Conservation (phyloP, 1,140 invertebrate species). For the silkworm (Bombyx mori) region DNA sequence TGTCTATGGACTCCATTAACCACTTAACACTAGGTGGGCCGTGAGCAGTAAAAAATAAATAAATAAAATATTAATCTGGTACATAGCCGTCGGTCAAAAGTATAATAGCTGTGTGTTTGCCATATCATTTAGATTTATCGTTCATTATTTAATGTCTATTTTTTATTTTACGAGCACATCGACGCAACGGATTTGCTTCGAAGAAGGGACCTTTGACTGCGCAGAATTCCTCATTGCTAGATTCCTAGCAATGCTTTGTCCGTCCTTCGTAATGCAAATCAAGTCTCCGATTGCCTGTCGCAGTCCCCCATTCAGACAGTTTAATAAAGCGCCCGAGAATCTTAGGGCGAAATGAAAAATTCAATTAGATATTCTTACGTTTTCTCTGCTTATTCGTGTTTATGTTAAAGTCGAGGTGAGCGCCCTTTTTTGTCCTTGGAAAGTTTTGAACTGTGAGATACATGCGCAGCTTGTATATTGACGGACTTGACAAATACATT, state of each 20-base stretch:
- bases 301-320: conserved; percentile 24
- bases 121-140: no score
- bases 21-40: no score
- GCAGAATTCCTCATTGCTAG: conserved; percentile 18
- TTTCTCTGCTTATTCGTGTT: conserved; percentile 22
- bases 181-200: neutral
- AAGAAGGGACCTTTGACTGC: conserved; percentile 17
- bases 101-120: no score
- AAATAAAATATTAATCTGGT: no score
- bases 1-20: no score
- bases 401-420: conserved; percentile 17
- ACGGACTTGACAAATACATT: no score
- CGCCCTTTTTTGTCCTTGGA: conserved; percentile 6
- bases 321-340: conserved; percentile 31
- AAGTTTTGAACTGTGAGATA: neutral
- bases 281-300: conserved; percentile 23
- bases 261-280: conserved; percentile 29
- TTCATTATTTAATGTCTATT: no score
- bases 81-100: no score
- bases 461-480: no score
- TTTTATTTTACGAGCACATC: neutral
- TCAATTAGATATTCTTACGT: conserved; percentile 38
- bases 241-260: conserved; percentile 21
- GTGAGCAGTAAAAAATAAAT: no score
- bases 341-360: conserved; percentile 31